Base-by-base conservation (phyloP, 2,797 vertebrate genomes). In the Leucoraja ocellata region DNA sequence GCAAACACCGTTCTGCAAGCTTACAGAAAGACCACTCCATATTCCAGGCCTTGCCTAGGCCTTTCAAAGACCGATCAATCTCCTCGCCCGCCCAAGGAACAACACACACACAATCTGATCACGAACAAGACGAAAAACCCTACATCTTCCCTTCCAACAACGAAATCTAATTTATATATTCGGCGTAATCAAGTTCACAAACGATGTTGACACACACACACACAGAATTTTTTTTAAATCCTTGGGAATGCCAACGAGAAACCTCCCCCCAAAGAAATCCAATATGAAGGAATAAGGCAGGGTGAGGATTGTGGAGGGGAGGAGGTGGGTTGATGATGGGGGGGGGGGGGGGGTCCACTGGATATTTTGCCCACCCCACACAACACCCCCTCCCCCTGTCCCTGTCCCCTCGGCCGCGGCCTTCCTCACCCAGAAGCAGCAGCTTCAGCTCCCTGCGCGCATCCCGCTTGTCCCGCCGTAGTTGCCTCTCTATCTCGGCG, bases 401-500 rank as follows among this genome's bases (percentile, higher is more conserved):
- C 18, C 54, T 36, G 9, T 46, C 58, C 39, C 25, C 25, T 32
- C 54, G 28, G 18, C 4, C 18, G 3, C 1, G 39, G 81, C 6
- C 23, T 46, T 77, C 81, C 78, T 96, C 96, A 99, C 98, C 98
- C 93, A 99, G 96, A 94, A 99, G 96, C 93, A 99, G 98, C 94
- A 99, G 97, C 96, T 99, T 99, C 95, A 99, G 96, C 95, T 99
- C 98, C 95, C 98, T 96, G 93, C 98, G 97, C 2, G 98, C 96
- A 95, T 99, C 98, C 94, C 98, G 97, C 95, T 99, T 99, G 96
- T 99, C 98, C 95, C 98, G 96, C 95, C 98, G 97, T 94, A 99
- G 97, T 95, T 99, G 98, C 96, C 98, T 99, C 95, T 99, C 98
- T 96, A 99, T 99, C 97, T 99, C 98, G 8, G 98, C 96, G 96